These are phyloP conservation scores for Procambarus virginalis DNA, from an alignment of 1,140 invertebrate species.

Conservation along the genomic window DNA sequence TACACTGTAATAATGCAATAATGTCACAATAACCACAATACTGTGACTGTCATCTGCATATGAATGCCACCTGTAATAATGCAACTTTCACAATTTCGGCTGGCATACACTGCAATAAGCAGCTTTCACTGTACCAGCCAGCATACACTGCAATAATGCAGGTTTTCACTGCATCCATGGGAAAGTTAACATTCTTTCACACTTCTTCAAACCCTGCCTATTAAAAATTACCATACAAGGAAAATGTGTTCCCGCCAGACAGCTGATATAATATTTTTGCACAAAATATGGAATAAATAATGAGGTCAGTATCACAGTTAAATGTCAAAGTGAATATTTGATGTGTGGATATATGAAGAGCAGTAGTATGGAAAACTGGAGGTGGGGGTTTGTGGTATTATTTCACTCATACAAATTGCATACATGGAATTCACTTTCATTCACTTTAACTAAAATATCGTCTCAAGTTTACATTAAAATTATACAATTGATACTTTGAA, in stretches of 20 bases:
- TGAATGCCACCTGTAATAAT: no score
- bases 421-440: slow-evolving; percentile 50
- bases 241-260: slow-evolving; percentile 57
- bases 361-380: slow-evolving; percentile 31
- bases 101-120: no score
- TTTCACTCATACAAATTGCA: slow-evolving; percentile 30
- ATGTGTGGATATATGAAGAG: slow-evolving; percentile 48
- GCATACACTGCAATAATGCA: no score
- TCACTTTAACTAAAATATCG: slow-evolving; percentile 63
- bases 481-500: slow-evolving; percentile 39
- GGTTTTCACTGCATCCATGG: not conserved
- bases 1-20: no score
- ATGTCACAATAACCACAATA: no score
- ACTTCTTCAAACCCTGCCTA: slow-evolving; percentile 14
- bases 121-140: no score
- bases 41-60: no score
- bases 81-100: no score
- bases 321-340: slow-evolving; percentile 61
- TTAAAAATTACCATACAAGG: slow-evolving; percentile 11
- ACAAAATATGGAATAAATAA: slow-evolving; percentile 69
- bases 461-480: slow-evolving; percentile 41
- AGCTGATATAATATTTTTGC: slow-evolving; percentile 50
- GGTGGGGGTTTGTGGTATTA: slow-evolving; percentile 34
- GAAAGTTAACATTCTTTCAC: slow-evolving; percentile 35
- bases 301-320: slow-evolving; percentile 68